These are phyloP conservation scores for Cerastoderma edule DNA, from an alignment of 2,888 invertebrate genomes.

Conservation along the genomic window DNA sequence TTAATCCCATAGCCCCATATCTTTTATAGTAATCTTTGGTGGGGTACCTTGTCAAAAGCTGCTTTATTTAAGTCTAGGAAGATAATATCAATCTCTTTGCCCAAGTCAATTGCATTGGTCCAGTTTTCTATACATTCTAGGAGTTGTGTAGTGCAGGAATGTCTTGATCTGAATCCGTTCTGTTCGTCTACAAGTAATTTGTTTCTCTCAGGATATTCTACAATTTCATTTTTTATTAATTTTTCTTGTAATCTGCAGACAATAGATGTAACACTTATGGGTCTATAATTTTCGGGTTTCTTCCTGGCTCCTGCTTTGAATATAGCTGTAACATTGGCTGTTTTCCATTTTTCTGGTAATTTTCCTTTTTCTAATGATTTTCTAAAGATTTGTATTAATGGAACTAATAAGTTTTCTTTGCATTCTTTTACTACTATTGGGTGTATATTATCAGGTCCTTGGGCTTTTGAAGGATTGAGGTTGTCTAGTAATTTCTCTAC, in stretches of 20 bases:
- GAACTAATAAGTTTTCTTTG: not conserved
- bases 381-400: not conserved
- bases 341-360: constrained; percentile 7
- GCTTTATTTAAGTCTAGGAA: constrained; percentile 4
- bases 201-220: constrained; percentile 17
- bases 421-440: not conserved
- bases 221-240: no score
- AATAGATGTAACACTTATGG: constrained; percentile 5
- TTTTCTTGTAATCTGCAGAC: constrained; percentile 4
- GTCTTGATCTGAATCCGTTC: not conserved
- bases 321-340: not conserved
- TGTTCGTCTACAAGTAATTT: not conserved
- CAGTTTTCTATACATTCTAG: constrained; percentile 22
- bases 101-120: not conserved
- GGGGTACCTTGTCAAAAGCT: not conserved
- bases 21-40: not conserved
- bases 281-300: not conserved
- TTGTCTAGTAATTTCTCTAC: not conserved
- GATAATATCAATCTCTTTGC: not conserved
- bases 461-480: constrained; percentile 11
- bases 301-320: not conserved
- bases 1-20: not conserved
- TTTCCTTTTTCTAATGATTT: constrained; percentile 12
- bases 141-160: not conserved
- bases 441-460: constrained; percentile 15